Evolutionary conservation across 2,113 vertebrate species (phyloP), one percentile per base, ranked within the genome.

Genomic region (Nycticebus coucang): DNA sequence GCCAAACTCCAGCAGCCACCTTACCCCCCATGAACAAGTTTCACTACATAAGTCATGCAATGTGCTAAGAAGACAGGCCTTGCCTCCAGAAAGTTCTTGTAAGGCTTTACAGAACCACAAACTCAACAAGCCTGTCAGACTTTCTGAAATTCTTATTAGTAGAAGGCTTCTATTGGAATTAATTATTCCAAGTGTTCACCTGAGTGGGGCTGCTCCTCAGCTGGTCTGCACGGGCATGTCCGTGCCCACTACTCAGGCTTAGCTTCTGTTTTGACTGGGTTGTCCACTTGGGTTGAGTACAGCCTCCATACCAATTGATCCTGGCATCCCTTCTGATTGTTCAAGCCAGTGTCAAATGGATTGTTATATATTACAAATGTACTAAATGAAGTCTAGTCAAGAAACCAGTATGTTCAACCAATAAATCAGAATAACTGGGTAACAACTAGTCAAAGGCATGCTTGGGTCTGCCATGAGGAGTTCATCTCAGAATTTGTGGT

Each of bases 101-200:
- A 93, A 59, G 55, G 37, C 92, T 60, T 80, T 79, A 69, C 79
- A 71, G 64, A 93, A 91, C 88, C 35, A 8, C 74, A 89, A 75
- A 85, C 68, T 95, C 94, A 77, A 55, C 85, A 91, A n/a, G 62
- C 19, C 78, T 85, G 41, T 74, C 77, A 60, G n/a, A 30, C 64
- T 69, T 72, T 68, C 81, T 90, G 57, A 90, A 95, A 79, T 69
- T 74, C 81, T 78, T 88, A 45, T 33, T 57, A 5, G 55, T 53
- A 21, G 45, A 86, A 94, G 53, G 59, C 28, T 62, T 30, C 86
- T 83, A 11, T 24, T 90, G 77, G 68, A 81, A 87, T 93, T 41
- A 87, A 77, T 87, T 82, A 59, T 30, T 78, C 62, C 68, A n/a
- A 75, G 55, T 4, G 21, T 15, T 66, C 62, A 45, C 62, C 7